These are phyloP conservation scores for Machaerirhynchus nigripectus DNA, from an alignment of 2,113 vertebrate species.

Conservation along the genomic window DNA sequence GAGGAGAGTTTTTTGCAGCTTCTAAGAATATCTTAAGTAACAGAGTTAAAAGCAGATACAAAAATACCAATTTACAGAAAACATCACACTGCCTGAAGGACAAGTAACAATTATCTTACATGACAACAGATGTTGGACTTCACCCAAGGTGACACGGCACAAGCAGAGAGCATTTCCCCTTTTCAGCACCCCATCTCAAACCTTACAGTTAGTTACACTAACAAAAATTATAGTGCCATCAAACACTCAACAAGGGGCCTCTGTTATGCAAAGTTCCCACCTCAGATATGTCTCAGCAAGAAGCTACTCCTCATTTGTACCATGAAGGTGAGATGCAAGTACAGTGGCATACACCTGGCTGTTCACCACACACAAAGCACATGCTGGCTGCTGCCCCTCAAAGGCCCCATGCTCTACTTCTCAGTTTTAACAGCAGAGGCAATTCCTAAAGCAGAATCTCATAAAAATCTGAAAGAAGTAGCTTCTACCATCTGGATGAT, in stretches of 20 bases:
- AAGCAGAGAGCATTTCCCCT: neutral
- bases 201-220: neutral
- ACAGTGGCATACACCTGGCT: neutral
- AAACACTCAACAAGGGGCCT: accelerated
- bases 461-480: neutral
- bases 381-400: neutral
- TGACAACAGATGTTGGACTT: neutral
- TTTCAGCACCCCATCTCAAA: neutral
- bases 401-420: neutral
- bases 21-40: neutral
- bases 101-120: neutral
- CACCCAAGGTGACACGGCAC: neutral
- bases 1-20: neutral
- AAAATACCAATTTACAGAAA: neutral
- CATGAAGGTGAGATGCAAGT: neutral
- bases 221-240: neutral
- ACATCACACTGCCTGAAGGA: neutral
- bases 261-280: neutral
- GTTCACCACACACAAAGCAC: neutral
- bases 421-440: neutral
- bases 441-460: neutral
- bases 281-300: neutral
- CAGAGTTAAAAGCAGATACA: neutral
- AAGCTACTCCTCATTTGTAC: neutral
- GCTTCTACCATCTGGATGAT: neutral